Evolutionary conservation across 1,140 invertebrate species (phyloP).

Genomic region (Sarcophaga bullata): DNA sequence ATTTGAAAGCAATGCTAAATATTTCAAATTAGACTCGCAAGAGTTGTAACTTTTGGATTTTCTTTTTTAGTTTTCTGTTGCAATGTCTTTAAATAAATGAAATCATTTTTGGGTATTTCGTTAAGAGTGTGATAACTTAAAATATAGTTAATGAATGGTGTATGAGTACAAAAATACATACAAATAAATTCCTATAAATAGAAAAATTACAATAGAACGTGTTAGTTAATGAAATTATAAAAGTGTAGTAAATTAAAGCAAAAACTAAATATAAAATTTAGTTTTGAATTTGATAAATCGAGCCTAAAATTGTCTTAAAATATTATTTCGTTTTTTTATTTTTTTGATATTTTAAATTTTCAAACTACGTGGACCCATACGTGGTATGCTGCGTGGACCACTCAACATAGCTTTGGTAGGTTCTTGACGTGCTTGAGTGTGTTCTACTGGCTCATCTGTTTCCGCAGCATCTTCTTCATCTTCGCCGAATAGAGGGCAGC

Average conservation of each 20-base stretch:
- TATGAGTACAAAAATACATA: not conserved
- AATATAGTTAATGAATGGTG: not conserved
- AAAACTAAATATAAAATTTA: constrained; percentile 13
- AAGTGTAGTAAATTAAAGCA: constrained; percentile 4
- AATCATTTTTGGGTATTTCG: not conserved
- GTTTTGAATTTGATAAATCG: constrained; percentile 21
- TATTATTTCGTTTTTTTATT: not conserved
- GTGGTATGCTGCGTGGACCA: constrained; percentile 56
- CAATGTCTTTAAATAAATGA: not conserved
- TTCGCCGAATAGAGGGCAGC: constrained; percentile 60
- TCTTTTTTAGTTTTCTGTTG: not conserved
- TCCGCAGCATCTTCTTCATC: constrained; percentile 52
- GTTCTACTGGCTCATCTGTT: constrained; percentile 52
- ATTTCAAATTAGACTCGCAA: constrained; percentile 65
- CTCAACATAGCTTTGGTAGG: constrained; percentile 41
- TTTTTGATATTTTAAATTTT: constrained; percentile 34
- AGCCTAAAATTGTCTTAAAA: not conserved
- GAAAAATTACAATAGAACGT: not conserved
- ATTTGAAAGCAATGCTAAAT: not conserved
- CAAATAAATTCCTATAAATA: constrained; percentile 9
- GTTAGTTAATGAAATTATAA: not conserved
- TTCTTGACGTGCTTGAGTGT: constrained; percentile 41
- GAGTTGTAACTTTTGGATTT: constrained; percentile 48
- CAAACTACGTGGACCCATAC: constrained; percentile 60
- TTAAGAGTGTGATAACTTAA: not conserved